Percentiles rank a stretch among this genome's conserved stretches.
These are phyloP conservation scores for Enteromius mattozi DNA, from an alignment of 2,797 vertebrate genomes.

Conservation along the genomic window DNA sequence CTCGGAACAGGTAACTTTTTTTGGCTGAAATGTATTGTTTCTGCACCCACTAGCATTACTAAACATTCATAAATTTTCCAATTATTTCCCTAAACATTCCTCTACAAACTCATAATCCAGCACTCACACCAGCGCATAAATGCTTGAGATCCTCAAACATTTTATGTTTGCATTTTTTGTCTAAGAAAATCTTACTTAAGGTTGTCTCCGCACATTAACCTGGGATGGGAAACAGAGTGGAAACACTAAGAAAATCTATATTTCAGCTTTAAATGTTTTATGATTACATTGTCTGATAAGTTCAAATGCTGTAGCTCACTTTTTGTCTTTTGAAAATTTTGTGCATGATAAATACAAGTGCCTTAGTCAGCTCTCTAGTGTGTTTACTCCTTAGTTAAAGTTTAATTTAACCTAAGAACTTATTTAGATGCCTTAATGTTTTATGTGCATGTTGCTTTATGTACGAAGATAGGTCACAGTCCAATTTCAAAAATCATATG, in stretches of 20 bases:
- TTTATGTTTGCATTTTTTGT: not conserved
- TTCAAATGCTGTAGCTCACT: not conserved
- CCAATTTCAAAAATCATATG: not conserved
- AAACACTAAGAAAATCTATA: not conserved
- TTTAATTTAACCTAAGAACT: slow-evolving; percentile 18
- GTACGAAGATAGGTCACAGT: not conserved
- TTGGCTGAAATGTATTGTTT: not conserved
- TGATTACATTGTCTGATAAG: not conserved
- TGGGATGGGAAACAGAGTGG: not conserved
- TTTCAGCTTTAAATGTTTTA: slow-evolving; percentile 15
- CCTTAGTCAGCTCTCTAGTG: slow-evolving; percentile 17
- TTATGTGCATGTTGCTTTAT: not conserved
- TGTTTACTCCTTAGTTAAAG: not conserved
- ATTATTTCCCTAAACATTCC: not conserved
- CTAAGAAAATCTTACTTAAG: not conserved
- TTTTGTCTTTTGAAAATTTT: not conserved
- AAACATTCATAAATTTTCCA: not conserved
- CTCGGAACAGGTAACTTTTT: slow-evolving; percentile 74
- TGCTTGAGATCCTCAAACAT: slow-evolving; percentile 14
- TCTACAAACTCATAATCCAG: not conserved
- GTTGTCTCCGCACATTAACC: slow-evolving; percentile 2
- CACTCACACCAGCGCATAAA: not conserved
- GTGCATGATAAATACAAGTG: not conserved
- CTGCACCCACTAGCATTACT: not conserved
- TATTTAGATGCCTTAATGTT: slow-evolving; percentile 17